Conservation (phyloP, 30 jellyfish, hydroid and myxozoan genomes). For the Aurelia aurita complex sp. Pacific region DNA sequence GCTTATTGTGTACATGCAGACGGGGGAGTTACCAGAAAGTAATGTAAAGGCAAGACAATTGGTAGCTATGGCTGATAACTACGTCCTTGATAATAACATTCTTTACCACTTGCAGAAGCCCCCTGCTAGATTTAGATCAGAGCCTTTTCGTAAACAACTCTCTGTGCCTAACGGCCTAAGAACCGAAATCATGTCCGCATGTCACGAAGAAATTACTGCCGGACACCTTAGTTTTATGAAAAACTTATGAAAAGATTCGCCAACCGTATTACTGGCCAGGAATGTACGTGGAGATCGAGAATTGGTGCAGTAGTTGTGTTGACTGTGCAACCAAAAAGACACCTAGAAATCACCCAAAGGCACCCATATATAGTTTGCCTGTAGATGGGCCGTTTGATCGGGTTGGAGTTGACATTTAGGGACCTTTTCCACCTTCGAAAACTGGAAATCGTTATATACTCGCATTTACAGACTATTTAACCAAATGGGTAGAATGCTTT, state of each 20-base stretch:
- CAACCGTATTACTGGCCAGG: too few species aligned
- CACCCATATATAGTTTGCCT: too few species aligned
- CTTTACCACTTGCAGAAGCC: slow-evolving; percentile 1
- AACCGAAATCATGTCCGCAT: too few species aligned
- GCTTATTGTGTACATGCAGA: not conserved
- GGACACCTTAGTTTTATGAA: too few species aligned
- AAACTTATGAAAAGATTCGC: too few species aligned
- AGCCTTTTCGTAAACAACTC: not conserved
- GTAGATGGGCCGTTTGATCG: too few species aligned
- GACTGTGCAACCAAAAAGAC: too few species aligned
- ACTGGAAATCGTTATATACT: slow-evolving; percentile 16
- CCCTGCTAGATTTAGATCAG: slow-evolving; percentile 7
- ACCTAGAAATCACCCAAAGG: too few species aligned
- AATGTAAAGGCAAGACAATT: not conserved
- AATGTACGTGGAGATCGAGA: too few species aligned
- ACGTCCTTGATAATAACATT: not conserved
- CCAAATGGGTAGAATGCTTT: slow-evolving; percentile 33
- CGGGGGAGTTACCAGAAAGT: not conserved
- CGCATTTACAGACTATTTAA: slow-evolving; percentile 14
- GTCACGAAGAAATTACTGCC: too few species aligned
- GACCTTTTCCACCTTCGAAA: not conserved
- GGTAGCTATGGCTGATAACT: slow-evolving; percentile 9
- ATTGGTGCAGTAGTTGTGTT: too few species aligned
- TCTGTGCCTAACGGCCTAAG: not conserved
- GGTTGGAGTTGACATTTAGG: not conserved